Evolutionary conservation across 2,797 vertebrate genomes (phyloP).

Genomic region (Lagorchestes hirsutus): DNA sequence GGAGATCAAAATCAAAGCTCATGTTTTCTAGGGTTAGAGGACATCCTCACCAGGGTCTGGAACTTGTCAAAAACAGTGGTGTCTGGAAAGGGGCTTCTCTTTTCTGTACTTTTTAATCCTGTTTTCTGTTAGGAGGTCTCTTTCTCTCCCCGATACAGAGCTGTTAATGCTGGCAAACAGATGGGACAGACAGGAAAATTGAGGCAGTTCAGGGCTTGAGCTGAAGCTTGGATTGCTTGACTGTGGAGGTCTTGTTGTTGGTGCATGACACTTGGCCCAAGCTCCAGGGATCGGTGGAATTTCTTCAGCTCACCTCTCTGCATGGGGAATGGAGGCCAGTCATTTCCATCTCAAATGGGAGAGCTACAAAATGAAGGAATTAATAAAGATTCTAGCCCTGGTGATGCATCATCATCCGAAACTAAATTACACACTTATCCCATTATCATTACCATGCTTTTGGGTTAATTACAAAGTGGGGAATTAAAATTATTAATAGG

Average conservation of each 20-base stretch:
- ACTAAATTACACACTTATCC: conserved; percentile 70
- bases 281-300: not conserved
- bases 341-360: conserved; percentile 37
- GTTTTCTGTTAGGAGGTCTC: not conserved
- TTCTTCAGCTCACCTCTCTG: not conserved
- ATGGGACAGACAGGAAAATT: not conserved
- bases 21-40: not conserved
- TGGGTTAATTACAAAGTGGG: conserved; percentile 79
- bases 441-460: conserved; percentile 79
- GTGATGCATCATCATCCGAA: conserved; percentile 66
- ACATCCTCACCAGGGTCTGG: not conserved
- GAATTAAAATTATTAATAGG: conserved; percentile 78
- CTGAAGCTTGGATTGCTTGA: not conserved
- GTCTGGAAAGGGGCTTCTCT: not conserved
- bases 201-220: not conserved
- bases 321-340: not conserved
- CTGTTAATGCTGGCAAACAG: not conserved
- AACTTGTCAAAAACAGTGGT: not conserved
- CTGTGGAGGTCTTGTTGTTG: not conserved
- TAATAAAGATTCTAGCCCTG: conserved; percentile 68
- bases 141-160: not conserved
- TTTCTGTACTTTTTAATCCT: not conserved
- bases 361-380: conserved; percentile 58
- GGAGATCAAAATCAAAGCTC: not conserved
- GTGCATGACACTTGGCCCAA: not conserved